Base-by-base conservation (phyloP, 2,797 vertebrate genomes). In the Taeniopygia guttata region DNA sequence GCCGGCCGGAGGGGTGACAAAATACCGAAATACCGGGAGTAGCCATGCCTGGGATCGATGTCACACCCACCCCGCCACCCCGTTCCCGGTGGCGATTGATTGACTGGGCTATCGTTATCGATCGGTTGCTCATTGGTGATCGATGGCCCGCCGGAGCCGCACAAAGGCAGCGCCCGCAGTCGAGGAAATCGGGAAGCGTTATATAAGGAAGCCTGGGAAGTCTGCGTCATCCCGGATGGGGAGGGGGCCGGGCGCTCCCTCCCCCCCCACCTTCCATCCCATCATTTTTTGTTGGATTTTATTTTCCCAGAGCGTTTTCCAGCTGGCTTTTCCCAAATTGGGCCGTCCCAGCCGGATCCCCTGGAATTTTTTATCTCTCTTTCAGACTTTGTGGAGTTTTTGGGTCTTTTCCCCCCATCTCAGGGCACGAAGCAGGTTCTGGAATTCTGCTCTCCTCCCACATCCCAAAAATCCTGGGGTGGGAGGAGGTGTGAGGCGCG, bases 101-200 rank as follows among this genome's bases (percentile, higher is more conserved):
- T 1, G 1, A 3, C n/a, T n/a, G n/a, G n/a, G n/a, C n/a, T n/a
- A n/a, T n/a, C n/a, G 1, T 11, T 9, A 36, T 46, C 1, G 56
- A 23, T 45, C 0, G 29, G 22, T 27, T 3, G 7, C 22, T 3
- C 2, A 15, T 15, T 0, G 36, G 8, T 3, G 45, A 68, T 42
- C 29, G 6, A 23, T 17, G 51, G 76, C 51, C 51, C 21, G 48
- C 48, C 20, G 16, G 55, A 32, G 51, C 73, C 11, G 55, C 84
- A 77, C 84, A 86, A 86, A 86, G 84, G 84, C 84, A 54, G 64
- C 73, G 51, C 64, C 83, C 42, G 83, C 73, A 77, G 73, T 69
- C 83, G 84, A 77, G 84, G 74, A 77, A 86, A 62, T 55, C 6
- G 84, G 84, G 74, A 10, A 78, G 84, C 11, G 73, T 86, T 86